Base-by-base conservation (phyloP, 2,888 invertebrate species). In the Eilema griseolum region DNA sequence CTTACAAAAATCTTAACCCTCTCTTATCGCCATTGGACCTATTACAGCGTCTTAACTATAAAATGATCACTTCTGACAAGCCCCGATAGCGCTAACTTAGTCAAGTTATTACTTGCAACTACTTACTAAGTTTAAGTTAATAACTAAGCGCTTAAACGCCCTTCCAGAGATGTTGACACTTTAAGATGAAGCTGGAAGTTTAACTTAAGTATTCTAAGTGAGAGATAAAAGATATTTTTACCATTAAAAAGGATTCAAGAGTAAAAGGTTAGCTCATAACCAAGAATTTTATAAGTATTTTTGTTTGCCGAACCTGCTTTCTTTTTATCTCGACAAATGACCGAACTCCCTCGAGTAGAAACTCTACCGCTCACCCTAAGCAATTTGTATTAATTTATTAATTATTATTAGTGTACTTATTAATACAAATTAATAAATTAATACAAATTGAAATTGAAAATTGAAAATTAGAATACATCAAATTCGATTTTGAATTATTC, bases 81-180 rank as follows among this genome's bases (percentile, higher is more conserved):
- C 37, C 69, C 73, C 62, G 79, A 82, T 83, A 82, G 56, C 68
- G 64, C 28, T 23, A 76, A 81, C 72, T 82, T 70, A 71, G 71
- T 76, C 74, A 79, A 82, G 72, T 82, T 76, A 78, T 78, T 74
- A 82, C 77, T 77, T 74, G 69, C 62, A 70, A 72, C 69, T 76
- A 80, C 79, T 81, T 80, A 77, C 72, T 11, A 76, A 80, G 76
- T 80, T 80, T 69, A 80, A 82, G 73, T 79, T 81, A 74, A 82
- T 82, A 82, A 81, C 81, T 81, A 72, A 76, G 69, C 71, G 73
- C 73, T 79, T 81, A 77, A 81, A 81, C 79, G 75, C 75, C 76
- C 81, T 75, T 81, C 74, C 71, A 75, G 74, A 76, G 81, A 81
- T 77, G 82, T 81, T 78, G 82, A 82, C 82, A 78, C 75, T 79